These are phyloP conservation scores for Sus cebifrons DNA, from an alignment of 2,797 vertebrate species.

Conservation along the genomic window DNA sequence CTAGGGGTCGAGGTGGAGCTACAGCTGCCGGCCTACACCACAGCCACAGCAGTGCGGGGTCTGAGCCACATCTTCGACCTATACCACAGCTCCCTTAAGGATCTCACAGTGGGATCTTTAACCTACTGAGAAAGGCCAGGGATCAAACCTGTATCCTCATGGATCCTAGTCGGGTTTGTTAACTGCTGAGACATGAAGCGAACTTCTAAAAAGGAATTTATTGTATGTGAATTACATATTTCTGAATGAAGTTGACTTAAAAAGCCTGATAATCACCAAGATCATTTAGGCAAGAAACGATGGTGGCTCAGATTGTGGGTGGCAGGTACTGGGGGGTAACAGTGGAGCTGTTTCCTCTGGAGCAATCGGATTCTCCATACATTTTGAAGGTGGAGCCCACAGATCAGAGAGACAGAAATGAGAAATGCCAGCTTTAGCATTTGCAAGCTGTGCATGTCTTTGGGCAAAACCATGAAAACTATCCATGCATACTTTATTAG, in stretches of 20 bases:
- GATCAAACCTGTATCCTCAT: too few relatives aligned
- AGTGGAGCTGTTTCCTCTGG: not conserved
- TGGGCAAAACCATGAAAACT: not conserved
- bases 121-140: too few relatives aligned
- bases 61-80: too few relatives aligned
- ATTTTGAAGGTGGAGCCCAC: not conserved
- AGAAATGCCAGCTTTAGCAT: not conserved
- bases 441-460: not conserved
- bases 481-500: not conserved
- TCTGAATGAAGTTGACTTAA: not conserved
- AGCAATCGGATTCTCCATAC: not conserved
- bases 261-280: not conserved
- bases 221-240: not conserved
- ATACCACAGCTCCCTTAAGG: too few relatives aligned
- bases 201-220: not conserved
- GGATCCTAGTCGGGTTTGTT: too few relatives aligned
- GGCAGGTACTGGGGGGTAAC: too few relatives aligned
- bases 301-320: not conserved
- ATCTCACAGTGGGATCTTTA: too few relatives aligned
- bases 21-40: too few relatives aligned
- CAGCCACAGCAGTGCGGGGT: too few relatives aligned
- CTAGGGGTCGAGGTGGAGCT: too few relatives aligned
- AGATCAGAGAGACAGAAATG: not conserved
- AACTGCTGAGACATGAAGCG: too few relatives aligned
- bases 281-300: not conserved